Conservation (phyloP, 2,888 invertebrate species). For the Caenorhabditis becei region DNA sequence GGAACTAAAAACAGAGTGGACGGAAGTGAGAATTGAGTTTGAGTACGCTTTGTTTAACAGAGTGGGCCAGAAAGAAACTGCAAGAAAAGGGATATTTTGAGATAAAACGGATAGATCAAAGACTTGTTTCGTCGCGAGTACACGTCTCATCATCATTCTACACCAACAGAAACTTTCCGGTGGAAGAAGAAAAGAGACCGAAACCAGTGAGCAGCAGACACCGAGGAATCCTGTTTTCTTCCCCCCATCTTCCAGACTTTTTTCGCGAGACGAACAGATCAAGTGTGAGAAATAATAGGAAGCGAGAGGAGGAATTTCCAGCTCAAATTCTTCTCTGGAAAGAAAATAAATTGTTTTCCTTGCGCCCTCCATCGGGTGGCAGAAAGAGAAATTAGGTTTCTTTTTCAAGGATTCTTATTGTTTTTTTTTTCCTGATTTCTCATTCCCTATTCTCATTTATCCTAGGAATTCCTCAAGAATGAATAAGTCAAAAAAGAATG, state of each 20-base stretch:
- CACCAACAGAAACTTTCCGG: slow-evolving; percentile 14
- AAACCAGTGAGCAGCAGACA: not conserved
- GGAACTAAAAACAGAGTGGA: slow-evolving; percentile 39
- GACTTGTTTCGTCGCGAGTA: slow-evolving; percentile 30
- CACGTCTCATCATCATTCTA: slow-evolving; percentile 10
- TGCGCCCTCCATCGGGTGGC: slow-evolving; percentile 18
- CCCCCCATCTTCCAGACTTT: not conserved
- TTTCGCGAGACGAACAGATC: slow-evolving; percentile 5
- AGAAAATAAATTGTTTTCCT: slow-evolving; percentile 54
- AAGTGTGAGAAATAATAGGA: slow-evolving; percentile 7
- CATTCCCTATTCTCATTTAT: not conserved
- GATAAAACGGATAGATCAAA: slow-evolving; percentile 40
- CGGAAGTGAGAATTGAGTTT: slow-evolving; percentile 44
- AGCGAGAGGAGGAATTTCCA: slow-evolving; percentile 11
- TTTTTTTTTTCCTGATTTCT: slow-evolving; percentile 34
- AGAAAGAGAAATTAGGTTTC: slow-evolving; percentile 50
- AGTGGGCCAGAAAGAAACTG: slow-evolving; percentile 12
- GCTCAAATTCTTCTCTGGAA: slow-evolving; percentile 37
- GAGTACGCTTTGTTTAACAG: slow-evolving; percentile 61
- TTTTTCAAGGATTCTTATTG: slow-evolving; percentile 44
- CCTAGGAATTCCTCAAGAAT: too few species aligned
- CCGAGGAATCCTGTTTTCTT: not conserved
- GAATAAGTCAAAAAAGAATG: too few species aligned
- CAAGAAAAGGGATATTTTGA: slow-evolving; percentile 47
- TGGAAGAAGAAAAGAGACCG: not conserved